Percentiles rank a stretch among this genome's conserved stretches.
Evolutionary conservation across 2,797 vertebrate species (phyloP).

Genomic region (Bovichtus diacanthus): DNA sequence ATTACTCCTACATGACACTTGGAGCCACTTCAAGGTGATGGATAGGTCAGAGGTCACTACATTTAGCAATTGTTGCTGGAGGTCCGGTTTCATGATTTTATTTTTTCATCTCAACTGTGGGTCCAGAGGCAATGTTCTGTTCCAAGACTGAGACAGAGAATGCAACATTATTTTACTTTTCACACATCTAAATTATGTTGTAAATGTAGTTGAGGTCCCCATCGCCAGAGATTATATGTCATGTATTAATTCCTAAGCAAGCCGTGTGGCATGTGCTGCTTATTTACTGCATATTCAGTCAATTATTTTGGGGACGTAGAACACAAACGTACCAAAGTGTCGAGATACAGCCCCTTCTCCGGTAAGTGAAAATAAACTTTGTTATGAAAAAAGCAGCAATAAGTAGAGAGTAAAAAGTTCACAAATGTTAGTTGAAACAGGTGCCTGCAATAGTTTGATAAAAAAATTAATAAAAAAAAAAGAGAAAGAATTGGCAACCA

Average conservation of each 20-base stretch:
- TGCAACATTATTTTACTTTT: no score
- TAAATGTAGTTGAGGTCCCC: not conserved
- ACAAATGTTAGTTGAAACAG: not conserved
- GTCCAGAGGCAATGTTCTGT: slow-evolving; percentile 19
- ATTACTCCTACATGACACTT: slow-evolving; percentile 60
- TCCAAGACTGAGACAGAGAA: not conserved
- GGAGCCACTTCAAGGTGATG: slow-evolving; percentile 63
- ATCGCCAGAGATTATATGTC: not conserved
- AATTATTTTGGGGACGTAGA: not conserved
- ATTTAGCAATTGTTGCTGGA: slow-evolving; percentile 72
- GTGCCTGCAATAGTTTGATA: not conserved
- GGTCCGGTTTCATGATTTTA: slow-evolving; percentile 67
- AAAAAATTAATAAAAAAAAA: not conserved
- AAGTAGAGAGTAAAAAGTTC: no score
- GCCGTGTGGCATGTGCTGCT: not conserved
- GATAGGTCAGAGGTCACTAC: slow-evolving; percentile 80
- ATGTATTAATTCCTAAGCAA: not conserved
- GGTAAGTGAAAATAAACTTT: not conserved
- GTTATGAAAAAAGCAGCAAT: no score
- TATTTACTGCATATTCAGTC: not conserved
- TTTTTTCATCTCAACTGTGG: slow-evolving; percentile 68
- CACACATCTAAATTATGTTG: not conserved
- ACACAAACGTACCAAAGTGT: not conserved
- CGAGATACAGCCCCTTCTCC: not conserved
- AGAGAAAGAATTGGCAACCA: not conserved